phyloP scores from a whole-genome alignment of 2,113 vertebrate genomes.

The pig (Sus scrofa) region DNA sequence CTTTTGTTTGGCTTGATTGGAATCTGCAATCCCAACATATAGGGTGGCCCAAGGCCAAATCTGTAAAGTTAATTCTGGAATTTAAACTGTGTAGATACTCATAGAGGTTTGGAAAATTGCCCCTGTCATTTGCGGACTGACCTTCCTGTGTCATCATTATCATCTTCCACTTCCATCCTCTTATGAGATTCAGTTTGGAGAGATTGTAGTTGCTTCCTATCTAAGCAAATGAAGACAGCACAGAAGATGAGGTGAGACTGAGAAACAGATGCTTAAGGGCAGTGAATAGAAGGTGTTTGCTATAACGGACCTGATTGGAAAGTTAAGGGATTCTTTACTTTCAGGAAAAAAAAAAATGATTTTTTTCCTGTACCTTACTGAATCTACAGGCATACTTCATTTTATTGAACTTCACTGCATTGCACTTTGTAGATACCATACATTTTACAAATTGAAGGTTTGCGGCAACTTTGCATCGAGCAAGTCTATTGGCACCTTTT shows the following conservation, averaged over 20 bases:
- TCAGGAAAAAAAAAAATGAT: background rate
- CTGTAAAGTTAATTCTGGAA: background rate
- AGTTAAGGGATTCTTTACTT: background rate
- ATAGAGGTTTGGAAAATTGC: background rate
- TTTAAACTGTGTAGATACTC: conserved; percentile 23
- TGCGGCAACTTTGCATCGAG: background rate
- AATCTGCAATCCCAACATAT: background rate
- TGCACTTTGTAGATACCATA: background rate
- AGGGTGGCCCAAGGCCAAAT: conserved; percentile 1
- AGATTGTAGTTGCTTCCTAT: background rate
- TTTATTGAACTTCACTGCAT: background rate
- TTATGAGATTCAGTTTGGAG: background rate
- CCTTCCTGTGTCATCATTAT: background rate
- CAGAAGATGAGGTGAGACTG: background rate
- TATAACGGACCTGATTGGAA: background rate
- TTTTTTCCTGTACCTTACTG: background rate
- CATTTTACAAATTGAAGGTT: background rate
- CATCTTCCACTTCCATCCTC: background rate
- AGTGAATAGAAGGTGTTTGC: background rate
- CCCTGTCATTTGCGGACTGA: background rate
- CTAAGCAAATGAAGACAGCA: background rate
- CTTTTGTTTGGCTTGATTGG: background rate
- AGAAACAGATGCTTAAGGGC: background rate
- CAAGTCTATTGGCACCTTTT: background rate
- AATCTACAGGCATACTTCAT: no score